A percentile compares a stretch with the other conserved stretches of the same genome.
phyloP scores from a whole-genome alignment of 2,888 invertebrate species.

The Eledona agricola region DNA sequence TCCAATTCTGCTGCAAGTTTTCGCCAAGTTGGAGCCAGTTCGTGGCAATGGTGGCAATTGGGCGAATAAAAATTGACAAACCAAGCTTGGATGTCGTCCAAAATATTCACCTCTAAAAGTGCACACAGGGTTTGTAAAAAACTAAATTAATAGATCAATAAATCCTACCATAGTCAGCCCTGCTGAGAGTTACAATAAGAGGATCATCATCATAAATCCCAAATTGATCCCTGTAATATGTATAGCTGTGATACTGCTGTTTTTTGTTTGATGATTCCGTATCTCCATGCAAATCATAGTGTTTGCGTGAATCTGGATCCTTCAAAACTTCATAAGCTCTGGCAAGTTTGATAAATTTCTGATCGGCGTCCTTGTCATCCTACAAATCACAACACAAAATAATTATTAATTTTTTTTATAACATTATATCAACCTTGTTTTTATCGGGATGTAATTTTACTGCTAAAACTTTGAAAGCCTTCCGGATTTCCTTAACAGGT shows the following conservation, averaged over 20 bases:
- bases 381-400: no score
- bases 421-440: conserved; percentile 60
- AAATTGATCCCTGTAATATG: conserved; percentile 81
- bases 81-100: conserved; percentile 74
- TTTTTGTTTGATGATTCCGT: conserved; percentile 67
- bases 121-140: neutral
- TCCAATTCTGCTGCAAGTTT: conserved; percentile 79
- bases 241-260: conserved; percentile 79
- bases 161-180: conserved; percentile 75
- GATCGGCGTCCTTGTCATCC: conserved; percentile 78
- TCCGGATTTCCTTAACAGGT: conserved; percentile 72
- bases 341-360: conserved; percentile 80
- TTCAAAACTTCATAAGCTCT: conserved; percentile 88
- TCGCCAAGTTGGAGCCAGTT: conserved; percentile 83
- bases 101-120: conserved; percentile 60
- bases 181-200: conserved; percentile 79
- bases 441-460: conserved; percentile 79
- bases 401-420: conserved; percentile 1
- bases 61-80: conserved; percentile 91
- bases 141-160: neutral
- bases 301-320: conserved; percentile 79
- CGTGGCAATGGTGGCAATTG: conserved; percentile 85
- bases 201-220: conserved; percentile 89
- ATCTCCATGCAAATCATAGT: conserved; percentile 83
- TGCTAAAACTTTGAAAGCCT: conserved; percentile 77